Conservation (phyloP, 2,888 invertebrate genomes). For the Odontocerum albicorne region DNA sequence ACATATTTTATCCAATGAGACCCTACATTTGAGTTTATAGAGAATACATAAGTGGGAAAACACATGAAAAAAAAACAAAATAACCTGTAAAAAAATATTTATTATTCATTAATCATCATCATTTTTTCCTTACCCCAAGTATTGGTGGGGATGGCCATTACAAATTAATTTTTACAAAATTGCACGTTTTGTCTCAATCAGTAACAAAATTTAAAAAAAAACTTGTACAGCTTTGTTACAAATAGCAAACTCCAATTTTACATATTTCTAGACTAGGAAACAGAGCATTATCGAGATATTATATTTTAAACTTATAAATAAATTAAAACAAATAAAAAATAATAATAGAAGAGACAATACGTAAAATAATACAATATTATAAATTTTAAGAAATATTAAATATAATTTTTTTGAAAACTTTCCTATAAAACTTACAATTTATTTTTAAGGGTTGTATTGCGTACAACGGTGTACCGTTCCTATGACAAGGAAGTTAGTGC, state of each 20-base stretch:
- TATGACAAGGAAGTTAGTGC: too few species aligned
- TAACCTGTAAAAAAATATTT: conserved; percentile 36
- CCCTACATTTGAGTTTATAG: not conserved
- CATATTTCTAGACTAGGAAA: not conserved
- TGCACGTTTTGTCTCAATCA: not conserved
- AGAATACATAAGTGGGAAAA: not conserved
- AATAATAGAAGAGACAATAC: not conserved
- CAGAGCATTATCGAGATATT: not conserved
- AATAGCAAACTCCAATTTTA: not conserved
- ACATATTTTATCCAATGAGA: not conserved
- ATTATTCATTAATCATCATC: conserved; percentile 26
- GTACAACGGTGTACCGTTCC: too few species aligned
- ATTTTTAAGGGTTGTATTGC: too few species aligned
- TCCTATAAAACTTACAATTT: too few species aligned
- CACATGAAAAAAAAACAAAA: conserved; percentile 26
- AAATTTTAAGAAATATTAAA: too few species aligned
- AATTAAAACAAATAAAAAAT: not conserved
- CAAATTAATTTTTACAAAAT: conserved; percentile 18
- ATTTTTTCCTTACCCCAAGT: conserved; percentile 30
- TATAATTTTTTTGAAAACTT: too few species aligned
- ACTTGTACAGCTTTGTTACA: too few species aligned
- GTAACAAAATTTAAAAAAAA: not conserved
- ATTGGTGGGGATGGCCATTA: conserved; percentile 36
- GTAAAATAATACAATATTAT: too few species aligned
- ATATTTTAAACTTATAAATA: too few species aligned